Conservation (phyloP, 1,140 invertebrate species). For the Macrosteles quadrilineatus region DNA sequence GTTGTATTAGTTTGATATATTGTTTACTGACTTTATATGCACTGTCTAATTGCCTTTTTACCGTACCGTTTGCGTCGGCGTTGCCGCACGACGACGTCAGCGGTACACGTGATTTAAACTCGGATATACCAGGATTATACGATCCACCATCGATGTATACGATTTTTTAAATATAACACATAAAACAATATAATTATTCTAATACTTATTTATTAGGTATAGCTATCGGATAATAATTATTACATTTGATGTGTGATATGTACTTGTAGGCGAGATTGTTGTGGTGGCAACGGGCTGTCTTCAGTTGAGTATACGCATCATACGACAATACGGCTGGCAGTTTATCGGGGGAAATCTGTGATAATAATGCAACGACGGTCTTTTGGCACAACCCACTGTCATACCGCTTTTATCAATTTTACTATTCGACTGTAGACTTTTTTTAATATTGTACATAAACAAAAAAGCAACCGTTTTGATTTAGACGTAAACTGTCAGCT, state of each 20-base stretch:
- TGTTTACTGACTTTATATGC: constrained; percentile 29
- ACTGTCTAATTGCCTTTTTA: constrained; percentile 28
- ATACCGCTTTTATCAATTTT: too few relatives aligned
- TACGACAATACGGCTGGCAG: constrained; percentile 1
- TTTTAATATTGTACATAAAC: too few relatives aligned
- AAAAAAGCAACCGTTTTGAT: too few relatives aligned
- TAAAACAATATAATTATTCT: constrained; percentile 32
- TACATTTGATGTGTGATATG: constrained; percentile 18
- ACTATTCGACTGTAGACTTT: too few relatives aligned
- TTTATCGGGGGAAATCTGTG: constrained; percentile 4
- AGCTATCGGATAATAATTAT: constrained; percentile 30
- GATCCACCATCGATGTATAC: constrained; percentile 30
- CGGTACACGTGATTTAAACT: constrained; percentile 9
- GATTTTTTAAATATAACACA: constrained; percentile 34
- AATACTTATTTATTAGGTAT: constrained; percentile 31
- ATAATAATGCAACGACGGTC: constrained; percentile 1
- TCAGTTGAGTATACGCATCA: constrained; percentile 1
- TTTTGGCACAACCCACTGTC: neutral
- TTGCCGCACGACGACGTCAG: neutral
- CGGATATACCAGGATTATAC: constrained; percentile 34
- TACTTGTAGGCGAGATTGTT: constrained; percentile 8
- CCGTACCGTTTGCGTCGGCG: constrained; percentile 9
- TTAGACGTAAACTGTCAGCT: too few relatives aligned
- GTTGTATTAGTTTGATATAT: constrained; percentile 22
- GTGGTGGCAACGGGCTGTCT: constrained; percentile 17